These are phyloP conservation scores for Malurus splendens DNA, from an alignment of 2,797 vertebrate genomes.

Conservation along the genomic window DNA sequence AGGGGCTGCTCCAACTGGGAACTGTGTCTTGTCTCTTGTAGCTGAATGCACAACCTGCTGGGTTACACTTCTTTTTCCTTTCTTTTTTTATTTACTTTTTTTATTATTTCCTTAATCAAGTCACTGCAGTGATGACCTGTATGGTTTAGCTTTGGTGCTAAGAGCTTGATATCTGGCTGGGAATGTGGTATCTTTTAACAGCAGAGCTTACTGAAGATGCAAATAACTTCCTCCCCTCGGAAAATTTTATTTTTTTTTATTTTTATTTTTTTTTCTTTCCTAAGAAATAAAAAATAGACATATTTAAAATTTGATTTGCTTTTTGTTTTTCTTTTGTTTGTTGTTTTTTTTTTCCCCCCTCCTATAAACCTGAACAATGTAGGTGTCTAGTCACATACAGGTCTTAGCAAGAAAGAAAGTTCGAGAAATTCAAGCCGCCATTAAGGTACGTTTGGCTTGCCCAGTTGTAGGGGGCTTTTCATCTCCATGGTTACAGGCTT, in stretches of 20 bases:
- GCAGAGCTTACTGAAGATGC: constrained; percentile 74
- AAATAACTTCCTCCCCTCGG: constrained; percentile 68
- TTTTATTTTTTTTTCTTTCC: neutral
- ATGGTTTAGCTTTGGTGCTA: constrained; percentile 73
- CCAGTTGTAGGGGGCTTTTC: constrained; percentile 98
- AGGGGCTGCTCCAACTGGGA: neutral
- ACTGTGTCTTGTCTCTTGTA: constrained; percentile 9
- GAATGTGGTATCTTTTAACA: constrained; percentile 76
- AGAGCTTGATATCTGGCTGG: constrained; percentile 80
- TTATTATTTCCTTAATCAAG: constrained; percentile 65
- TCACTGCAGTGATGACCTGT: constrained; percentile 82
- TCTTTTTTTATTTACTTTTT: too few relatives aligned
- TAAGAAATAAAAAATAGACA: constrained; percentile 63
- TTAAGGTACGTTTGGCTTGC: constrained; percentile 99
- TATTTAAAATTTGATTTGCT: constrained; percentile 80
- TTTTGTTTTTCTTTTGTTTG: constrained; percentile 73
- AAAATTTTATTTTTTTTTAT: constrained; percentile 48
- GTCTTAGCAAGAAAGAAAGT: constrained; percentile 99
- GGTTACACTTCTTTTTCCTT: constrained; percentile 16
- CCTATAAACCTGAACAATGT: constrained; percentile 83
- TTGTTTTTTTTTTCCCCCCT: constrained; percentile 61
- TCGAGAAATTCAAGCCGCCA: constrained; percentile 99
- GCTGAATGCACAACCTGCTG: constrained; percentile 22
- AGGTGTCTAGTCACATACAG: constrained; percentile 99
- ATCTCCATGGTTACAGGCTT: constrained; percentile 99